Base-by-base conservation (phyloP, 2,888 invertebrate species). In the Germaria angustata region DNA sequence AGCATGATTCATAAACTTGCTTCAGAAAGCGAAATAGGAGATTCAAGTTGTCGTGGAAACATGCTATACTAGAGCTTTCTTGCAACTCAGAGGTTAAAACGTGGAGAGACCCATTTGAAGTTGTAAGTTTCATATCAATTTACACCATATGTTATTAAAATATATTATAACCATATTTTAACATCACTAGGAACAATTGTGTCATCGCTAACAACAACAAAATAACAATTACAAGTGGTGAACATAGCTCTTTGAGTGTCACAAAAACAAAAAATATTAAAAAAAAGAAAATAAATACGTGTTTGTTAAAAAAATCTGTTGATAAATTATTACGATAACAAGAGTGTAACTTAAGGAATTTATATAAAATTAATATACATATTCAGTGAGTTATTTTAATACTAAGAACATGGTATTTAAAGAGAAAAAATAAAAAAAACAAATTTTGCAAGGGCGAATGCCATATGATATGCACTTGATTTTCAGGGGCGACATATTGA, bases 401-500 rank as follows among this genome's bases (percentile, higher is more conserved):
- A 8, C 55, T 41, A 55, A n/a, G n/a, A n/a, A n/a, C n/a, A n/a
- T n/a, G n/a, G n/a, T 61, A 32, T 73, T 68, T 34, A 36, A 20
- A 20, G 28, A 53, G 4, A n/a, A 28, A 46, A 63, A 69, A 61
- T 15, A 20, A 63, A 41, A 41, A 39, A 49, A 51, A 28, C 9
- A 53, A 53, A 5, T 28, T 36, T 36, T 61, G 51, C 79, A 66
- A 73, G 66, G 80, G 73, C 80, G 36, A 73, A 80, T 80, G 61
- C 53, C 68, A 68, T 73, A 79, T 53, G 66, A 57, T 28, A 79
- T 80, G 73, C 73, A 80, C 80, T 68, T 80, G 66, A 59, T 80
- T 34, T 59, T 80, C 59, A 80, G 36, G 51, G 73, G 51, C 73
- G 53, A 68, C 53, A 80, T 53, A 68, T 59, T 78, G 44, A 41